Evolutionary conservation across 2,113 vertebrate genomes (phyloP), one percentile per base, ranked within the genome.

Genomic region (Oenanthe oenanthe): DNA sequence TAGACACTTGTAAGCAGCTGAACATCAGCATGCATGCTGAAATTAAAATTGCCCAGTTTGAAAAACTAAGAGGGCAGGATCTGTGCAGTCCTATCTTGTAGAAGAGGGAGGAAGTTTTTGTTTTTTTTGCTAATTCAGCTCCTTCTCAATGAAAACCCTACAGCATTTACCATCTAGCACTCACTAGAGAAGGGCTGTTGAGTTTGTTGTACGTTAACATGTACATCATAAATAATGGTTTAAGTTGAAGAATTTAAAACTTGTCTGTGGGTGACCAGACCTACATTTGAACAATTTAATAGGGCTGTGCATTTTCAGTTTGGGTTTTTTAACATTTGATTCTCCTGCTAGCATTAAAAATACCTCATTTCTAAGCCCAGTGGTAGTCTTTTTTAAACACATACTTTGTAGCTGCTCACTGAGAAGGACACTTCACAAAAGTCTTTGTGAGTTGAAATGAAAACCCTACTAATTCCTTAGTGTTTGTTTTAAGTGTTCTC

Each of bases 1-100:
- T 93, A 96, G 97, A 94, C 82, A 84, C 84, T 96, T 86, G 76
- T 85, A 96, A 85, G 58, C 84, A 87, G 90, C 92, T 95, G 95
- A 84, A 34, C 40, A 93, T 92, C 94, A 90, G 92, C 78, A 53
- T 31, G 60, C 42, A 6, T 62, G n/a, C 65, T 67, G 79, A 93
- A 94, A 94, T 86, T 93, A 93, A 95, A 97, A 93, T 84, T 93
- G 92, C 61, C 81, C 73, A 51, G 76, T 89, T 38, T 51, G 73
- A 86, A 93, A 86, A 88, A 80, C 1, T 61, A 81, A 71, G 34
- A 71, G 73, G 50, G 47, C 42, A 78, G 82, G 73, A 65, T 32
- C 92, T 62, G 28, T 60, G 51, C 13, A 29, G 50, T 48, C 82
- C 66, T 60, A 40, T 74, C 73, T 50, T 51, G 13, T 20, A 53